phyloP scores from a whole-genome alignment of 2,113 vertebrate species.

The Trichomycterus rosablanca region DNA sequence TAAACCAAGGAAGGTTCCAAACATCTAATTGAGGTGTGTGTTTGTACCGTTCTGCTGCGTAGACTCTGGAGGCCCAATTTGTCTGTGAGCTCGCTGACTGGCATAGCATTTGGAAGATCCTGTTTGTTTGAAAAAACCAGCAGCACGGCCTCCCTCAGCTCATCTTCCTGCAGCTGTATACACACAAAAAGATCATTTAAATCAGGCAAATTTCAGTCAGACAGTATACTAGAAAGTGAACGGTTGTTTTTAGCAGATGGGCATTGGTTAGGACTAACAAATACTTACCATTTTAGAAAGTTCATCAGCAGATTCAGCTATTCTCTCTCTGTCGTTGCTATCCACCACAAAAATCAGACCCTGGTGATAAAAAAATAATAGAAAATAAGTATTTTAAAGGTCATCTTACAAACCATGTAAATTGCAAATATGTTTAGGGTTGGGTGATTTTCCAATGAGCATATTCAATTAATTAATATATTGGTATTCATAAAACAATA shows the following conservation, averaged over 20 bases:
- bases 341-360: constrained; percentile 90
- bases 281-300: constrained; percentile 81
- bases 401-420: background rate
- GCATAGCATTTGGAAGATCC: background rate
- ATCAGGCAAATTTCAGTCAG: background rate
- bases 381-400: background rate
- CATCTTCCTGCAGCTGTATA: constrained; percentile 1
- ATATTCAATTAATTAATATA: too few relatives aligned
- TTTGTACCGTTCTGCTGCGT: background rate
- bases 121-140: background rate
- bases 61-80: background rate
- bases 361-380: constrained; percentile 48
- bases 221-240: background rate
- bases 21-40: background rate
- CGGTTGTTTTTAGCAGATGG: too few relatives aligned
- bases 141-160: background rate
- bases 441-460: too few relatives aligned
- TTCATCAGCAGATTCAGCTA: constrained; percentile 79
- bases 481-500: too few relatives aligned
- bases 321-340: constrained; percentile 84
- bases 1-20: background rate
- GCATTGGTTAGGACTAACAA: too few relatives aligned
- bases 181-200: background rate
- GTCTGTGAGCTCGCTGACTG: background rate
- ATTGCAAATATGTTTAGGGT: too few relatives aligned